Percentiles rank a stretch among this genome's conserved stretches.
Evolutionary conservation across 2,888 invertebrate species (phyloP).

Genomic region (Zaprionus bogoriensis): DNA sequence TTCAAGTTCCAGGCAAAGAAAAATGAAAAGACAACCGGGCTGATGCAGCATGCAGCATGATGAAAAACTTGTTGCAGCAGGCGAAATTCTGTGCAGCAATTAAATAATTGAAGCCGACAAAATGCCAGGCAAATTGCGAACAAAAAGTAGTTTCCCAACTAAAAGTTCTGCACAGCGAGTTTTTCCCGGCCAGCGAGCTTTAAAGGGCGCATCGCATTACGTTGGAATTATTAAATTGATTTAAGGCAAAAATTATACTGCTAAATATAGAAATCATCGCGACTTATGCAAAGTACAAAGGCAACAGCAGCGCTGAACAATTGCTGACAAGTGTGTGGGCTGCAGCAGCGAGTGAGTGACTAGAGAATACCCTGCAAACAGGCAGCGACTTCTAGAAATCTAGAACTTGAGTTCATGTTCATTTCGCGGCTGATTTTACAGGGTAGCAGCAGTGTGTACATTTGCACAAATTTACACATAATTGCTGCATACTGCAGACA

Average conservation of each 20-base stretch:
- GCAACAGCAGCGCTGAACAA: neutral
- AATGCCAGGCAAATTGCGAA: too few species aligned
- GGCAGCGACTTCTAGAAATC: neutral
- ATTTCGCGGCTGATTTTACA: neutral
- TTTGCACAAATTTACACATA: conserved; percentile 52
- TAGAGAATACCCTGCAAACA: neutral
- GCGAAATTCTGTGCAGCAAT: neutral
- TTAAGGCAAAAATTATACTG: neutral
- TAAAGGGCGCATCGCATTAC: neutral
- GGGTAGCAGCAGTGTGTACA: conserved; percentile 15
- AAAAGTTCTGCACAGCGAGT: neutral
- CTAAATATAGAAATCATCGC: conserved; percentile 22
- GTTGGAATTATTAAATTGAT: neutral
- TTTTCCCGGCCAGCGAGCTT: neutral
- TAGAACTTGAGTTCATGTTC: neutral
- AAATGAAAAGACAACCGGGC: neutral
- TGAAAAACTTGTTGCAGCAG: neutral
- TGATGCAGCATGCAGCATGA: conserved; percentile 7
- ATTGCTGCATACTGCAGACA: conserved; percentile 35
- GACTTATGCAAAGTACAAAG: conserved; percentile 11
- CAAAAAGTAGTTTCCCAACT: neutral
- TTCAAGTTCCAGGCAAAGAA: neutral
- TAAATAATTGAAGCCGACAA: neutral
- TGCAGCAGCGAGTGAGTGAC: neutral
- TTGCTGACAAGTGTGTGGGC: neutral